Conservation (phyloP, 2,888 invertebrate genomes). For the Monopis laevigella region DNA sequence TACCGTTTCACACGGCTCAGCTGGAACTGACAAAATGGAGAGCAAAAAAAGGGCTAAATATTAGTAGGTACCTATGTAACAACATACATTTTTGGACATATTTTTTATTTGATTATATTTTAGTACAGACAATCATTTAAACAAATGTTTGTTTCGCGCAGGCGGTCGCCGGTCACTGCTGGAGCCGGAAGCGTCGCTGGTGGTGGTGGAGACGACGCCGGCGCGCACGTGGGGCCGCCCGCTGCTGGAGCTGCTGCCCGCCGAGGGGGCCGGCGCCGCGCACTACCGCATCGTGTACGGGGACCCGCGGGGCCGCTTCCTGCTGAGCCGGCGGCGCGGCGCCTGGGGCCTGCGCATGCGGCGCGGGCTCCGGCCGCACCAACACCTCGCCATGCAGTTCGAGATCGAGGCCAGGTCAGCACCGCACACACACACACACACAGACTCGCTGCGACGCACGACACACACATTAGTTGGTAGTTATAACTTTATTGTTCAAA, state of each 20-base stretch:
- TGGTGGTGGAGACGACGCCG: slow-evolving; percentile 38
- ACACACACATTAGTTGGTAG: no score
- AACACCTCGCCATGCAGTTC: slow-evolving; percentile 34
- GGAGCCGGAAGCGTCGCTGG: slow-evolving; percentile 46
- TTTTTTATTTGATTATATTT: no score
- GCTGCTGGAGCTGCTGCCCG: slow-evolving; percentile 43
- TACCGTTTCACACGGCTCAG: no score
- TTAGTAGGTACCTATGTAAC: no score
- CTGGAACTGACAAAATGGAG: no score
- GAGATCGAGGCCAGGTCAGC: slow-evolving; percentile 53
- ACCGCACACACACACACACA: no score
- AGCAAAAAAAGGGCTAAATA: no score
- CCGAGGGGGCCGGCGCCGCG: slow-evolving; percentile 36
- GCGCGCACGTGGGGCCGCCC: slow-evolving; percentile 49
- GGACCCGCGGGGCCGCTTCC: slow-evolving; percentile 34
- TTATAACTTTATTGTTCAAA: no score
- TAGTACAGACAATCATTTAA: no score
- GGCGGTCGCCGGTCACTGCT: slow-evolving; percentile 44
- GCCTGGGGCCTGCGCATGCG: slow-evolving; percentile 45
- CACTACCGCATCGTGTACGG: slow-evolving; percentile 54
- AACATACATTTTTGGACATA: no score
- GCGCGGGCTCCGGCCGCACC: slow-evolving; percentile 32
- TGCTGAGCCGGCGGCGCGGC: slow-evolving; percentile 45
- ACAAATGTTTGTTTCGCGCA: neutral
- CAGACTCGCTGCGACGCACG: no score